These are phyloP conservation scores for Antigone vipio DNA, from an alignment of 2,113 vertebrate genomes.

Conservation along the genomic window DNA sequence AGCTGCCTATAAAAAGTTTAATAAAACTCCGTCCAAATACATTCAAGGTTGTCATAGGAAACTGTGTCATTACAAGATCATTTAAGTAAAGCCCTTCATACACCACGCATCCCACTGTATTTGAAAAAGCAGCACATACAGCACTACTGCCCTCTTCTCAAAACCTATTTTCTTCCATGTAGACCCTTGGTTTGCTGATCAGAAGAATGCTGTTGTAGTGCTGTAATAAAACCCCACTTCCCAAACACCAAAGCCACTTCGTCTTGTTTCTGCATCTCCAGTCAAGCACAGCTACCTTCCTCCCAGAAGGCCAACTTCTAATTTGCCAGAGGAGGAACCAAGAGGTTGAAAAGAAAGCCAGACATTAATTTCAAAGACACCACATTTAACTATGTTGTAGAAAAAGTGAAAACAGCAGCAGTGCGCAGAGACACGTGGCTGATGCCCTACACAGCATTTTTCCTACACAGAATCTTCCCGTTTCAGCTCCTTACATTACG, in stretches of 20 bases:
- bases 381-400: background rate
- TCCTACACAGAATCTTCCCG: background rate
- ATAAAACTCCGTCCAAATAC: background rate
- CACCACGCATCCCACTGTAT: background rate
- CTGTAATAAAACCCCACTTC: background rate
- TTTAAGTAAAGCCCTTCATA: background rate
- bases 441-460: background rate
- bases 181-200: background rate
- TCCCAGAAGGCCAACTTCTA: background rate
- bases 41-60: background rate
- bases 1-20: background rate
- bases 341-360: background rate
- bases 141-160: background rate
- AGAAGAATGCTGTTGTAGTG: background rate
- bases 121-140: background rate
- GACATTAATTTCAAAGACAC: background rate
- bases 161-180: background rate
- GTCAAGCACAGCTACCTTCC: background rate
- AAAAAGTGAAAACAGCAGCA: background rate
- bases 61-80: background rate
- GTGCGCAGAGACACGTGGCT: rapidly evolving
- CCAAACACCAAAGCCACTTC: background rate
- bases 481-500: background rate
- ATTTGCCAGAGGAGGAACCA: background rate
- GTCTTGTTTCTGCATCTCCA: background rate